Base-by-base conservation (phyloP, 2,888 invertebrate species). In the Lepidochitona cinerea region DNA sequence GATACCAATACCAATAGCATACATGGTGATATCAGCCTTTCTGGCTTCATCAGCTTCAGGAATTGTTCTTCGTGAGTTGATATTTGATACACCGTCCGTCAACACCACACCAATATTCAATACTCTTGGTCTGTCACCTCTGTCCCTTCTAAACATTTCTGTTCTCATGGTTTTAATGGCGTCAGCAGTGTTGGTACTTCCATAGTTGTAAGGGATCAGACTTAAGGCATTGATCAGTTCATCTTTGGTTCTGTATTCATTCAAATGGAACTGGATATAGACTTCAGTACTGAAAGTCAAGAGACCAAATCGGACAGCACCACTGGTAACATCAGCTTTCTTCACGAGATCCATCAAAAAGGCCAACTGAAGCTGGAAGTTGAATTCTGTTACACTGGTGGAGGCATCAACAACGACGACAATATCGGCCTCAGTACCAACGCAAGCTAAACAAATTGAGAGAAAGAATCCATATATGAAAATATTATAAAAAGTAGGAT, bases 341-440 rank as follows among this genome's bases (percentile, higher is more conserved):
- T 66, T 66, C 33, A 66, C 5, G 23, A 66, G 37, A 66, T 66
- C 66, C 53, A 64, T 4, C 36, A 59, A 5, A 18, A 29, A 59
- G 36, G 29, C 37, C 64, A 53, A 26, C 59, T 52, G 32, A 35
- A 37, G 81, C 68, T 80, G 73, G 75, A 80, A 84, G 74, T 81
- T 83, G 0, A 37, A 54, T 67, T 82, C 79, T 23, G 81, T 83
- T 26, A 86, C 84, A 69, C 86, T 86, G 29, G 87, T 87, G 6
- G 87, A 87, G 0, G 85, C 79, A 73, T 88, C 88, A 68, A 88
- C 76, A 29, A 85, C 74, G 65, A 88, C 76, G n/a, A 86, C 79
- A 12, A 87, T 65, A 75, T 88, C 88, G 32, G 84, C 78, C 36
- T 75, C 73, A 29, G 76, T 67, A 36, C 36, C n/a, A 29, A 29